These are phyloP conservation scores for Holacanthus passer DNA, from an alignment of 2,113 vertebrate genomes.

Conservation along the genomic window DNA sequence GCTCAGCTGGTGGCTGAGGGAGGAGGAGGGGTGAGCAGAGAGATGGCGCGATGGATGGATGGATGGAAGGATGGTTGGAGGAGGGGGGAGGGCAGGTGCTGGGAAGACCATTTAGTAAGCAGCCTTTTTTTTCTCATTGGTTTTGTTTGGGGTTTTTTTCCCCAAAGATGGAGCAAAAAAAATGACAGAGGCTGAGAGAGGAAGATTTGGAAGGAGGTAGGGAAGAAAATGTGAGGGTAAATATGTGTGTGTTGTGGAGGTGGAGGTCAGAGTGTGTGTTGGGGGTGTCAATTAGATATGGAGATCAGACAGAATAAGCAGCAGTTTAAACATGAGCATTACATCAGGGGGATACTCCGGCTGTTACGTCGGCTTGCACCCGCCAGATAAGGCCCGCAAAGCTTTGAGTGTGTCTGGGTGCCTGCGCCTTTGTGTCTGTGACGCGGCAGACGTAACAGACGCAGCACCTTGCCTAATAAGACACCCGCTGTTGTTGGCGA, in stretches of 20 bases:
- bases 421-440: constrained; percentile 69
- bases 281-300: constrained; percentile 86
- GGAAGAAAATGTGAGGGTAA: constrained; percentile 5
- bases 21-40: constrained; percentile 15
- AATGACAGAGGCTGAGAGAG: neutral
- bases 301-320: constrained; percentile 85
- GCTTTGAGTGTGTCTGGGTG: constrained; percentile 53
- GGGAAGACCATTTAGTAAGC: constrained; percentile 35
- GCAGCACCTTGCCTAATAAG: constrained; percentile 70
- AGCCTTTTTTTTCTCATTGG: constrained; percentile 13
- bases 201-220: neutral
- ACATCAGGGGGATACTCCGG: constrained; percentile 70
- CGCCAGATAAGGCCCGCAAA: constrained; percentile 69
- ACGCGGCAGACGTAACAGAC: constrained; percentile 72
- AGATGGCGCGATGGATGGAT: constrained; percentile 34
- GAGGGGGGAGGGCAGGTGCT: constrained; percentile 36
- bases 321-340: constrained; percentile 76
- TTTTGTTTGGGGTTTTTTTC: constrained; percentile 8
- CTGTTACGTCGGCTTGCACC: constrained; percentile 65
- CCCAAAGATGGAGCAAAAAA: constrained; percentile 3
- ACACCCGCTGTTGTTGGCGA: constrained; percentile 76
- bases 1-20: constrained; percentile 72
- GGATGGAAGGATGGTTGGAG: constrained; percentile 20
- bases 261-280: constrained; percentile 28
- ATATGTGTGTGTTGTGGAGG: constrained; percentile 24